Evolutionary conservation across 2,888 invertebrate genomes (phyloP).

Genomic region (Acronicta alni): DNA sequence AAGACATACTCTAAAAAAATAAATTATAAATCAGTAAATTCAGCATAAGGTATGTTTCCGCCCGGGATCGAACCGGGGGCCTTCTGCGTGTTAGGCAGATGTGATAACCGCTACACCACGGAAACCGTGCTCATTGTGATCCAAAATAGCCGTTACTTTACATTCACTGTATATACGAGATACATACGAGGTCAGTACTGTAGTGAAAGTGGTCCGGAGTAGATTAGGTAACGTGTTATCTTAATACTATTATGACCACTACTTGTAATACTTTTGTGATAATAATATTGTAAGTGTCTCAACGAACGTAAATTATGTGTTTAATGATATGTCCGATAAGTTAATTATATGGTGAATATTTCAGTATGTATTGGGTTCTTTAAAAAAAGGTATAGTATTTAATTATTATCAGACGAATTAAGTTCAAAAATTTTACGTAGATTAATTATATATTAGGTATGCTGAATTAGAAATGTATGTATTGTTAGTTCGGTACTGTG

Average conservation of each 20-base stretch:
- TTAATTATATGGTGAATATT: neutral
- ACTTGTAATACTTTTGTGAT: conserved; percentile 2
- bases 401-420: too few species aligned
- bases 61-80: conserved; percentile 97
- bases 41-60: conserved; percentile 91
- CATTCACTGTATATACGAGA: neutral
- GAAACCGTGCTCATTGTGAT: conserved; percentile 83
- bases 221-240: conserved; percentile 12
- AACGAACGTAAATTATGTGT: neutral
- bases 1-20: too few species aligned
- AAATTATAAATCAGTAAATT: too few species aligned
- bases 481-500: too few species aligned
- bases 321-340: conserved; percentile 11
- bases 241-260: conserved; percentile 14
- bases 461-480: too few species aligned
- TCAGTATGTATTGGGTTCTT: too few species aligned
- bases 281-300: conserved; percentile 1
- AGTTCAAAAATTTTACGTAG: too few species aligned
- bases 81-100: conserved; percentile 97
- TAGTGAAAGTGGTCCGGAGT: conserved; percentile 21
- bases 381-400: too few species aligned
- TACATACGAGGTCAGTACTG: conserved; percentile 2
- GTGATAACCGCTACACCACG: conserved; percentile 97
- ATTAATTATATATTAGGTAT: too few species aligned
- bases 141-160: conserved; percentile 9